Evolutionary conservation across 2,888 invertebrate genomes (phyloP).

Genomic region (Drosophila pseudotalamancana): DNA sequence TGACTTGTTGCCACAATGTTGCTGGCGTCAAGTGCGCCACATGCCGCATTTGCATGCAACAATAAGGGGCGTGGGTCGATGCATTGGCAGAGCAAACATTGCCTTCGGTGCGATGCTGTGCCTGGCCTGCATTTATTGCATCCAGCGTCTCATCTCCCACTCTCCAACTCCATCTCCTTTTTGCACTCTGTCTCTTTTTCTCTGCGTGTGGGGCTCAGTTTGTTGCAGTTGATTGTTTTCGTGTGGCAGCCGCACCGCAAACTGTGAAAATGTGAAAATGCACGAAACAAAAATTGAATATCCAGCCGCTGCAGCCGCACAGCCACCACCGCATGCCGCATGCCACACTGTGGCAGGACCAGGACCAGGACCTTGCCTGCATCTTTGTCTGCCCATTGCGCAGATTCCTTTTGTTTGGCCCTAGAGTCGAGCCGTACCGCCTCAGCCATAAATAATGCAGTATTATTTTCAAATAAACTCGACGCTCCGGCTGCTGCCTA

Average conservation of each 20-base stretch:
- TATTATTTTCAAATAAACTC: constrained; percentile 81
- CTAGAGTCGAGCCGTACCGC: constrained; percentile 45
- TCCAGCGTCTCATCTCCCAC: constrained; percentile 37
- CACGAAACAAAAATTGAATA: constrained; percentile 65
- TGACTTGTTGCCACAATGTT: constrained; percentile 65
- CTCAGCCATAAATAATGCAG: constrained; percentile 74
- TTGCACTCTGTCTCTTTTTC: constrained; percentile 3
- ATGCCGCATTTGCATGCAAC: constrained; percentile 73
- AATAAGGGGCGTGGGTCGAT: constrained; percentile 29
- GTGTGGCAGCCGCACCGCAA: constrained; percentile 67
- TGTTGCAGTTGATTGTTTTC: constrained; percentile 69
- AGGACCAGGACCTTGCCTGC: constrained; percentile 20
- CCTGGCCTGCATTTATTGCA: constrained; percentile 51
- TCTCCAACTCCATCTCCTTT: no score
- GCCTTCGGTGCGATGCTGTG: constrained; percentile 25
- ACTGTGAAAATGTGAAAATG: constrained; percentile 67
- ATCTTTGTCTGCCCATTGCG: constrained; percentile 26
- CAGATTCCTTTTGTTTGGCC: constrained; percentile 43
- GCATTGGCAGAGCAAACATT: constrained; percentile 50
- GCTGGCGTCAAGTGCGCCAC: constrained; percentile 54
- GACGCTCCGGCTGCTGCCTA: constrained; percentile 52
- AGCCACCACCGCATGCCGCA: constrained; percentile 1
- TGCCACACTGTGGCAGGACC: constrained; percentile 14
- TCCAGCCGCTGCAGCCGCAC: constrained; percentile 23
- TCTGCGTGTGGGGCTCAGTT: constrained; percentile 45